Base-by-base conservation (phyloP, 2,797 vertebrate species). In the Pangasius sanitwongsei region DNA sequence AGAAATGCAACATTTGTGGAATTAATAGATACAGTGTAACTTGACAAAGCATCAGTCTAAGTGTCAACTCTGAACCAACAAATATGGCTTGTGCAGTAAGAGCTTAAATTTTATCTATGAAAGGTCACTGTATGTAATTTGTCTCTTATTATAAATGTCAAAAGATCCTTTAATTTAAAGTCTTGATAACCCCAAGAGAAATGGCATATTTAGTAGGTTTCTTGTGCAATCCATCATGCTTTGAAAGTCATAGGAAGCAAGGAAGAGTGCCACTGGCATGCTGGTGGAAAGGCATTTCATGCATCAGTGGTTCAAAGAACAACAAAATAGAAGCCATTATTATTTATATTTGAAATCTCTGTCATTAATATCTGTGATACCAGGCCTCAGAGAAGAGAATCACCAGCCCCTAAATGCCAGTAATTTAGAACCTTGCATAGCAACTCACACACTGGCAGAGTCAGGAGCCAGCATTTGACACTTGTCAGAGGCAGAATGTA, bases 101-200 rank as follows among this genome's bases (percentile, higher is more conserved):
- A 59, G 20, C 34, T 61, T 41, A 25, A 65, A 44, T 65, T 63
- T 65, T 83, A 28, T 83, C 15, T 44, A 3, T 65, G 13, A 83
- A 44, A 63, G 81, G 81, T 48, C 59, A 65, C 37, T 44, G 59
- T 44, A 37, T 44, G 59, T 2, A 61, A 11, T 37, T 20, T 34
- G 55, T 65, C 67, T 48, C 34, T 44, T 44, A 16, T 16, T 28
- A 63, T 44, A 3, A 67, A 31, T 67, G 28, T 31, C 63, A 69
- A 84, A 67, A 20, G 34, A 82, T 82, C 34, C 0, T 61, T 61
- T 37, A 18, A 82, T 83, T 44, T 83, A 84, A 84, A 67, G 44
- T 23, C 16, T 13, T 31, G 15, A 15, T 6, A 83, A 65, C 81
- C 25, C 59, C 31, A 13, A 37, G 31, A 83, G 23, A 63, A 83